Base-by-base conservation (phyloP, 2,888 invertebrate species). In the Oscheius sp. region DNA sequence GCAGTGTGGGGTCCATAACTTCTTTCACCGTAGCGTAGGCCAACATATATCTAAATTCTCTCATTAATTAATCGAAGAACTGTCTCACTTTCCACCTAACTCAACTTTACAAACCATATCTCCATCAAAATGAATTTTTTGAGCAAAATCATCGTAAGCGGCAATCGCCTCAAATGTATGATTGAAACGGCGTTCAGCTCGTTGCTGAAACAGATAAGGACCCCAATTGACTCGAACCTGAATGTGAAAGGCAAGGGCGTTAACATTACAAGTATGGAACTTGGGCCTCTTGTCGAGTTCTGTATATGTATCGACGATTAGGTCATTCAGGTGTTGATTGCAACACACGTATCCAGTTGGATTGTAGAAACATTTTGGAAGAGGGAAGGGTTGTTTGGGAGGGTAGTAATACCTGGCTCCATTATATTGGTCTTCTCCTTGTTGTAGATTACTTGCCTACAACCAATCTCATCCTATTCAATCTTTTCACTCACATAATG, bases 311-410 rank as follows among this genome's bases (percentile, higher is more conserved):
- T 74, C 72, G 1, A 77, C 74, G 72, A 80, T 77, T 33, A 80
- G 64, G 33, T 78, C 78, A 56, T 80, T 80, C 47, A 80, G 73
- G 44, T 71, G 63, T 12, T 73, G 68, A 47, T 77, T 80, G 64
- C 80, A 80, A 69, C 80, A 80, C 3, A 79, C 78, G 47, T 80
- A 80, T 12, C 80, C 77, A 49, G 71, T 72, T n/a, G 78, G 78
- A 65, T 80, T 80, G 71, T 79, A 73, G 73, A 80, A 80, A 69
- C 80, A 80, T 22, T 77, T 78, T 33, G 80, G 77, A 8, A 80
- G 73, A 41, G 80, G 80, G 64, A 80, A 75, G 0, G 74, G 47
- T 36, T 62, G 62, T 28, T 28, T 62, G 8, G 62, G 62, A 20
- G 62, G 62, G 22, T 62, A 62, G 62, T 62, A 62, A 22, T 62